A percentile compares a stretch with the other conserved stretches of the same genome.
Conservation (phyloP, 37 sponge, comb jelly and placozoan species). For the Ianthella basta region DNA sequence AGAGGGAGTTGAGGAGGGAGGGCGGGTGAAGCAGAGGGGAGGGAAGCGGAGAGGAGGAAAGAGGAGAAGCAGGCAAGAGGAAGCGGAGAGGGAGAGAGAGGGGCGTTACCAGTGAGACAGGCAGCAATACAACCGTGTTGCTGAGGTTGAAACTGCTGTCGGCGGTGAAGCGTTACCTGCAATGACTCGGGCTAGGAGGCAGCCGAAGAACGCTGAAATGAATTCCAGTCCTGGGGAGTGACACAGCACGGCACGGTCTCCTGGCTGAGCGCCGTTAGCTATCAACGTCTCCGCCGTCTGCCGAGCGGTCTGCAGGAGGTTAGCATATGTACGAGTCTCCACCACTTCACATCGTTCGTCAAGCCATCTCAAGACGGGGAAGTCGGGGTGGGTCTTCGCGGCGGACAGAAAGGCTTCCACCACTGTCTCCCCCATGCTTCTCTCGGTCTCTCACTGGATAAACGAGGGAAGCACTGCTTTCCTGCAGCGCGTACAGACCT, state of each 20-base stretch:
- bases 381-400: neutral
- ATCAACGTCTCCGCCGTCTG: conserved; percentile 26
- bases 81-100: too few relatives aligned
- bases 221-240: conserved; percentile 58
- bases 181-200: conserved; percentile 42
- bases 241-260: conserved; percentile 49
- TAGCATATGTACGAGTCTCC: conserved; percentile 8
- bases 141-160: too few relatives aligned
- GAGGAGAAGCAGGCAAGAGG: too few relatives aligned
- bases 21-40: too few relatives aligned
- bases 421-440: too few relatives aligned
- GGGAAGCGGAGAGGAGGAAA: too few relatives aligned
- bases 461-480: too few relatives aligned
- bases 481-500: neutral
- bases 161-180: conserved; percentile 21
- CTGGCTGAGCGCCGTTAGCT: neutral
- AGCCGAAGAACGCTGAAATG: conserved; percentile 36
- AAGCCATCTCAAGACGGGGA: conserved; percentile 44
- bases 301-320: conserved; percentile 5
- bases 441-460: too few relatives aligned
- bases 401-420: too few relatives aligned
- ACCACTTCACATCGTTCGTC: conserved; percentile 27
- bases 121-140: too few relatives aligned
- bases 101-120: neutral
- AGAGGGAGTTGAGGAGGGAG: too few relatives aligned